Base-by-base conservation (phyloP, 2,888 invertebrate genomes). In the Tetropium fuscum region DNA sequence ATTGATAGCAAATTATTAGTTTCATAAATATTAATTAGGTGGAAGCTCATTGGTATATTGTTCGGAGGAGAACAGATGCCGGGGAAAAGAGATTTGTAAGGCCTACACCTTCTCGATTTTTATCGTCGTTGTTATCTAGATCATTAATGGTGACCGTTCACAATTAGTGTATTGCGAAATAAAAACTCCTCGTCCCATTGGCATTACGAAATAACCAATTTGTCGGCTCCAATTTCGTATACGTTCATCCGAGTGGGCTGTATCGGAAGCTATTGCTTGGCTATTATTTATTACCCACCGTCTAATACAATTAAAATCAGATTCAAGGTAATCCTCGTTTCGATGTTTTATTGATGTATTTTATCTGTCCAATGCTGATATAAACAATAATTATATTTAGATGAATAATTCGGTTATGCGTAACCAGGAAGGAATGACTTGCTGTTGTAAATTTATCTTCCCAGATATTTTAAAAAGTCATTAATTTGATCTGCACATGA, bases 1-100 rank as follows among this genome's bases (percentile, higher is more conserved):
- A 51, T 51, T 40, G 51, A 40, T 40, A 51, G 51, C 27, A 40
- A 51, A 51, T 40, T 40, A 18, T 10, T 40, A 27, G 40, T 38
- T 22, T 34, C 34, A 40, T 51, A 51, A 38, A 38, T 51, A 51
- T 40, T 51, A 34, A 49, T 38, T 22, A 38, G 36, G n/a, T 36
- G 19, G 48, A 20, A 34, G 48, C 36, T 36, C 13, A 20, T 20
- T 13, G 10, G 30, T 13, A n/a, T n/a, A 27, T 27, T 15, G 43
- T 25, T 43, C n/a, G 15, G 27, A n/a, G 27, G 16, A n/a, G 27
- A 44, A 27, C 44, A 16, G 27, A 44, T 27, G 44, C 27, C n/a
- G 16, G 44, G 10, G 25, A n/a, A 44, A 44, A 44, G 27, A 44
- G 22, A 3, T 20, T 11, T 4, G n/a, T 25, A 43, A 44, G 25